Conservation (phyloP, 2,797 vertebrate genomes). For the Eleutherodactylus coqui region DNA sequence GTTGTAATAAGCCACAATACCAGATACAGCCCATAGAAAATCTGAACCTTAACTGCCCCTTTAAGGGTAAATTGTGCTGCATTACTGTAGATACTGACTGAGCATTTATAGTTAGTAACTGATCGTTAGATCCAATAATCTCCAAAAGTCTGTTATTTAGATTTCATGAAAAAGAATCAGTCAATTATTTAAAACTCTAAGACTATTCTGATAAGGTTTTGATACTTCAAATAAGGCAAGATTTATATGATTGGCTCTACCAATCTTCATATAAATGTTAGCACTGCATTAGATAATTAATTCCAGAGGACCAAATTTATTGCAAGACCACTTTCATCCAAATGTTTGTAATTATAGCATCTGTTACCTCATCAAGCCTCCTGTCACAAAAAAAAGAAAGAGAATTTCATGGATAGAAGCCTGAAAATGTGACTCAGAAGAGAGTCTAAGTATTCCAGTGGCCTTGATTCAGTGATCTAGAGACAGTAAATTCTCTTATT, state of each 20-base stretch:
- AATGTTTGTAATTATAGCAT: background rate
- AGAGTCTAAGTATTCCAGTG: background rate
- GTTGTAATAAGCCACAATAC: too few relatives aligned
- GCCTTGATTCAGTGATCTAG: too few relatives aligned
- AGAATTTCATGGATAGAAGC: conserved; percentile 1
- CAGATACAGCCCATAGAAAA: too few relatives aligned
- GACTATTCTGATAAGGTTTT: background rate
- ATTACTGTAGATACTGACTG: too few relatives aligned
- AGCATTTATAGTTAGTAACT: too few relatives aligned
- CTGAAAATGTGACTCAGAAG: background rate
- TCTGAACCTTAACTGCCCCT: too few relatives aligned
- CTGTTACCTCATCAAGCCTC: background rate
- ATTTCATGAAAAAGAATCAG: too few relatives aligned
- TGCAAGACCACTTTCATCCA: background rate
- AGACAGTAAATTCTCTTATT: background rate
- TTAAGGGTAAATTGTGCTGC: too few relatives aligned
- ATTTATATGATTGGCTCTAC: background rate
- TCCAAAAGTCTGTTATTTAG: too few relatives aligned
- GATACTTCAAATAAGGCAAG: background rate
- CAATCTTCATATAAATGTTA: background rate
- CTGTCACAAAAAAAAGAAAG: background rate
- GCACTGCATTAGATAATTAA: background rate
- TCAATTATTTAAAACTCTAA: too few relatives aligned
- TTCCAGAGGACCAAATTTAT: background rate
- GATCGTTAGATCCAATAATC: too few relatives aligned